Percentiles rank a stretch among this genome's conserved stretches.
These are phyloP conservation scores for Eueremaeus valkanovi DNA, from an alignment of 2,888 invertebrate species.

Conservation along the genomic window DNA sequence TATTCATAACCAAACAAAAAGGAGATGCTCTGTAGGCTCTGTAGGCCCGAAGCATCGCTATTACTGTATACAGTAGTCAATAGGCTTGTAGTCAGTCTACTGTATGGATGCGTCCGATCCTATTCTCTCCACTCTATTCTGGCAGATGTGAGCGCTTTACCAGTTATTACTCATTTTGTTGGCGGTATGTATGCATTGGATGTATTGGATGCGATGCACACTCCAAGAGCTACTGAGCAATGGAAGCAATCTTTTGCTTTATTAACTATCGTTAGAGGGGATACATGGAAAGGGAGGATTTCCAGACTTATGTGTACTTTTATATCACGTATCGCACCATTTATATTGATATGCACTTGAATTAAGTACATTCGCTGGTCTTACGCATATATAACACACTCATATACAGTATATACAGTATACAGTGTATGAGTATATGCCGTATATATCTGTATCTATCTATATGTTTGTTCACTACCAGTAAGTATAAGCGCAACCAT, in stretches of 20 bases:
- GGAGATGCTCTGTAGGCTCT: too few species aligned
- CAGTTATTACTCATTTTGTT: constrained; percentile 31
- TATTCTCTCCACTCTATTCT: too few species aligned
- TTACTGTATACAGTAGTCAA: too few species aligned
- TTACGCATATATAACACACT: too few species aligned
- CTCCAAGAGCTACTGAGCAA: too few species aligned
- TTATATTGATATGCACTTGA: constrained; percentile 36
- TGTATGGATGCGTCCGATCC: constrained; percentile 26
- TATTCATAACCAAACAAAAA: constrained; percentile 35
- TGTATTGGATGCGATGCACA: too few species aligned
- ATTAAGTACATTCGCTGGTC: constrained; percentile 23
- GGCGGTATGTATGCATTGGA: constrained; percentile 4
- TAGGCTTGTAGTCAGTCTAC: too few species aligned
- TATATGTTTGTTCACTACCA: neutral
- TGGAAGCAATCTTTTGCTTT: constrained; percentile 30
- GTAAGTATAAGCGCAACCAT: constrained; percentile 7
- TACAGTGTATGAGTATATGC: too few species aligned
- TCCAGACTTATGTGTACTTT: constrained; percentile 34
- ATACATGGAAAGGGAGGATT: constrained; percentile 36
- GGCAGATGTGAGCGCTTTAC: constrained; percentile 27
- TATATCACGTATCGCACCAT: constrained; percentile 29
- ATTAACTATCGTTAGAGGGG: constrained; percentile 36
- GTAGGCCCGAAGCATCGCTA: constrained; percentile 14
- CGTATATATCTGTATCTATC: neutral
- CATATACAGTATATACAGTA: too few species aligned